A percentile compares a stretch with the other conserved stretches of the same genome.
These are phyloP conservation scores for Capitulum mitella DNA, from an alignment of 2,888 invertebrate genomes.

Conservation along the genomic window DNA sequence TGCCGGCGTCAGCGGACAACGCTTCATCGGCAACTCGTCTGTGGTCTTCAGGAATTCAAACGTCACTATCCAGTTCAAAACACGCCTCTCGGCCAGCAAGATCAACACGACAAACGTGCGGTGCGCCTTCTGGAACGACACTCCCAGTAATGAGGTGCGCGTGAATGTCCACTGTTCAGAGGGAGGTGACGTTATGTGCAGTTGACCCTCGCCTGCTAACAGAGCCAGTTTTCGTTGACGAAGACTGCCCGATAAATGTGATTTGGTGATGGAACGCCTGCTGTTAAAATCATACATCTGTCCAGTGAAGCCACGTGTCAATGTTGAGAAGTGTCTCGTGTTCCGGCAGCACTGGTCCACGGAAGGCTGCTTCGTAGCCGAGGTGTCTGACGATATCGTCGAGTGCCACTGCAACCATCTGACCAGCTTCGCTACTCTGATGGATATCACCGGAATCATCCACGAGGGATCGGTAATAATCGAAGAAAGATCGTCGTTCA, in stretches of 20 bases:
- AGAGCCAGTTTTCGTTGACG: too few species aligned
- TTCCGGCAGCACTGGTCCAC: constrained; percentile 27
- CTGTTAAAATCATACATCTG: too few species aligned
- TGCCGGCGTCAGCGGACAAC: not conserved
- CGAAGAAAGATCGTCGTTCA: too few species aligned
- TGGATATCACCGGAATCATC: constrained; percentile 32
- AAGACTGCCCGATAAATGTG: too few species aligned
- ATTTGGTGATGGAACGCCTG: too few species aligned
- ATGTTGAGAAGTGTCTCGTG: too few species aligned
- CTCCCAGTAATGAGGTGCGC: too few species aligned
- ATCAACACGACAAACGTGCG: not conserved
- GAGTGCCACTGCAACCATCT: constrained; percentile 34
- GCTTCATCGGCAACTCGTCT: not conserved
- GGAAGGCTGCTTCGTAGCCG: constrained; percentile 31
- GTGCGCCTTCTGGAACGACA: constrained; percentile 34
- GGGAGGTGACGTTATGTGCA: too few species aligned
- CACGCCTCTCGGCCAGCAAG: not conserved
- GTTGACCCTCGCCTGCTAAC: too few species aligned
- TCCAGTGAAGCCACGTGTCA: too few species aligned
- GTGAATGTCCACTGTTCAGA: too few species aligned
- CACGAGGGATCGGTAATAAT: too few species aligned
- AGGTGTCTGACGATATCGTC: constrained; percentile 14
- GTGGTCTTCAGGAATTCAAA: not conserved
- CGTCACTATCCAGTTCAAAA: not conserved
- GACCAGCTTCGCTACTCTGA: constrained; percentile 34